Base-by-base conservation (phyloP, 2,888 invertebrate species). In the Temnothorax rugatulus region DNA sequence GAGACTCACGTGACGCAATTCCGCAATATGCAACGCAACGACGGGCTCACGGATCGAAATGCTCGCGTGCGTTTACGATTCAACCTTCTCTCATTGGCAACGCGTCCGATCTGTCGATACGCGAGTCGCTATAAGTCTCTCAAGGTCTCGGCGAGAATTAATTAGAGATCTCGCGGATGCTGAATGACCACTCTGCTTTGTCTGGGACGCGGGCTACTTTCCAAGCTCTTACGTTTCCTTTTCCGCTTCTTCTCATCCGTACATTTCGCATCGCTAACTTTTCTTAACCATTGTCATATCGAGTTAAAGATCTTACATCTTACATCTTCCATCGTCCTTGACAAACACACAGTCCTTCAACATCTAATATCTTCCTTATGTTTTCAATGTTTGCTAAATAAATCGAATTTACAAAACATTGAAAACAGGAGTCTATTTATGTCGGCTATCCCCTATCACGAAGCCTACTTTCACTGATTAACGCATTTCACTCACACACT, bases 31-130 rank as follows among this genome's bases (percentile, higher is more conserved):
- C 44, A 34, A 69, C 7, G 21, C 44, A 29, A 68, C 21, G 15
- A 38, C 15, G 18, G 13, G 18, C n/a, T 52, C n/a, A 34, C 3
- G n/a, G 7, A 79, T 79, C 34, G 59, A 34, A 69, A 71, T 79
- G 69, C 11, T 47, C 44, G 38, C 7, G 7, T 21, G 18, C 34
- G 3, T 64, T 69, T 52, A 54, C 8, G 76, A 21, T 52, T 2
- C 50, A 38, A 77, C 57, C 64, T 44, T 77, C 44, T 54, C 18
- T 18, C 50, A 4, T 71, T 79, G 71, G 47, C 71, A 69, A 34
- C 8, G 15, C n/a, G 7, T 76, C 18, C 18, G 13, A 66, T 68
- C 13, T 15, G 44, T 59, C 69, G 29, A 34, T 47, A 44, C 2
- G 7, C 44, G n/a, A 44, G 13, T 57, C 11, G 21, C 21, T 44